A percentile compares a stretch with the other conserved stretches of the same genome.
Conservation (phyloP, 2,113 vertebrate species). For the Noturus placidus region DNA sequence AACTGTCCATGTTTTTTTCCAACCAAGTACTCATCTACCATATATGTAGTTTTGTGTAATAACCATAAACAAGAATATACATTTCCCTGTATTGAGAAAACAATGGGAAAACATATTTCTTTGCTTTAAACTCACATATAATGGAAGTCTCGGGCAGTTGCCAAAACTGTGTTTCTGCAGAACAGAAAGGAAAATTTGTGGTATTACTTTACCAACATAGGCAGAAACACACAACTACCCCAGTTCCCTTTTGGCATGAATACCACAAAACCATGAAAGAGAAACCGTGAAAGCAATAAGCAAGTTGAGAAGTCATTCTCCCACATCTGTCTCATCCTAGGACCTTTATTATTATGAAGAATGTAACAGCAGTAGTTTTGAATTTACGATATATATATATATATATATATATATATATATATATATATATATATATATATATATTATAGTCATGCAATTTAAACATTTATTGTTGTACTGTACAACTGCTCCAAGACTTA, state of each 20-base stretch:
- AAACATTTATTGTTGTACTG: neutral
- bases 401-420: too few species aligned
- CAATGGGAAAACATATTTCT: neutral
- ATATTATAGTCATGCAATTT: neutral
- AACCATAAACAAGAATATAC: neutral
- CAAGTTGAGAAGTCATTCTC: neutral
- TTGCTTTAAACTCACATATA: neutral
- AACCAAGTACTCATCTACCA: neutral
- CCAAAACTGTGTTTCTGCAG: neutral
- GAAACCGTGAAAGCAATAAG: neutral
- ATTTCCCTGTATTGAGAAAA: slow-evolving; percentile 13
- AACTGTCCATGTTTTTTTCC: slow-evolving; percentile 2
- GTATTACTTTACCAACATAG: neutral
- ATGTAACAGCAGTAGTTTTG: neutral
- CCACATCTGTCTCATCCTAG: neutral
- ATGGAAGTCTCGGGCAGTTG: neutral
- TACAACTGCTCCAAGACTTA: neutral
- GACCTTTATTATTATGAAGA: neutral
- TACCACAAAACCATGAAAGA: slow-evolving; percentile 12
- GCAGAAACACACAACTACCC: neutral
- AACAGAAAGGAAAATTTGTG: neutral
- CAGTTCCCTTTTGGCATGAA: neutral
- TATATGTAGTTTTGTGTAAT: neutral
- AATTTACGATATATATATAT: neutral
- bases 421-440: too few species aligned